These are phyloP conservation scores for Bujurquina vittata DNA, from an alignment of 2,113 vertebrate species.

Conservation along the genomic window DNA sequence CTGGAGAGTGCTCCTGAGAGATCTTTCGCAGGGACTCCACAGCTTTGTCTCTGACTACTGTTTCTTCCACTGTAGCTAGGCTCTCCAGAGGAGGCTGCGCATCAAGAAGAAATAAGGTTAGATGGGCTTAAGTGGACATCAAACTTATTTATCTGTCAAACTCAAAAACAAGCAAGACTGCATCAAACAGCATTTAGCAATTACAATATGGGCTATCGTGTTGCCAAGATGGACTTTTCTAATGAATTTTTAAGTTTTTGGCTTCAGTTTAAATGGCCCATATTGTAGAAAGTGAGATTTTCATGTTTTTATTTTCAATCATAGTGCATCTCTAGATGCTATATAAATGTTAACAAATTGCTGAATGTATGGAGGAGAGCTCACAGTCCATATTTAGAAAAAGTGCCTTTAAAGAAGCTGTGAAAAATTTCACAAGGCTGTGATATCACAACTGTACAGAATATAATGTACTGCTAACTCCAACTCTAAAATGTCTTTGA, in stretches of 20 bases:
- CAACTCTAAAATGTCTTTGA: not conserved
- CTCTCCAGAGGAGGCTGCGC: slow-evolving; percentile 90
- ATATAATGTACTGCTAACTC: not conserved
- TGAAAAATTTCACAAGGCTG: not conserved
- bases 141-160: not conserved
- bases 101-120: not conserved
- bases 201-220: no score
- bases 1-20: slow-evolving; percentile 89
- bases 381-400: not conserved
- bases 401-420: not conserved
- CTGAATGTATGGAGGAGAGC: not conserved
- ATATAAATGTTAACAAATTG: not conserved
- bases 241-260: no score
- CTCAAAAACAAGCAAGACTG: not conserved
- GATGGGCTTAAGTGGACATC: not conserved
- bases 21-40: slow-evolving; percentile 92
- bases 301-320: no score
- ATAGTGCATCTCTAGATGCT: not conserved
- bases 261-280: no score
- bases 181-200: no score
- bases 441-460: not conserved
- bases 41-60: slow-evolving; percentile 90
- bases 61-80: slow-evolving; percentile 91
- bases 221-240: no score
- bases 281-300: no score